These are phyloP conservation scores for Cassiopea xamachana DNA, from an alignment of 30 jellyfish, hydroid and myxozoan species.

Conservation along the genomic window DNA sequence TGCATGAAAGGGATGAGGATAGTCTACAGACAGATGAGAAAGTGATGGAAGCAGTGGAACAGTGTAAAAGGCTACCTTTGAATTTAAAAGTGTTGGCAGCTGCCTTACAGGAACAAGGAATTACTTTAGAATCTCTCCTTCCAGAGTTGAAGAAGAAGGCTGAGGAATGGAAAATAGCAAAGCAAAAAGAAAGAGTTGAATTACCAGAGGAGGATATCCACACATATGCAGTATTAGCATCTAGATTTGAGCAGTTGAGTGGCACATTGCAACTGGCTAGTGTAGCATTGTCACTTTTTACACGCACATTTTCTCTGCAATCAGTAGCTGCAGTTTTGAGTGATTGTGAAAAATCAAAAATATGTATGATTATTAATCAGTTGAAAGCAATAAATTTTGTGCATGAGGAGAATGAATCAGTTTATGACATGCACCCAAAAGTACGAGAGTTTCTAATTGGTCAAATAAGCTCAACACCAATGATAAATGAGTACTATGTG, in stretches of 20 bases:
- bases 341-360: not conserved
- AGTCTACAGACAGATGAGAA: not conserved
- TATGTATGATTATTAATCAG: slow-evolving; percentile 17
- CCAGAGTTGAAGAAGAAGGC: too few species aligned
- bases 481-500: slow-evolving; percentile 4
- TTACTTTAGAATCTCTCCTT: too few species aligned
- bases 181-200: slow-evolving; percentile 3
- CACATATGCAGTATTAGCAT: slow-evolving; percentile 48
- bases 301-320: slow-evolving; percentile 30
- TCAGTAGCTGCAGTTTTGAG: slow-evolving; percentile 20
- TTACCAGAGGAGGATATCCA: slow-evolving; percentile 27
- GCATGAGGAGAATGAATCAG: not conserved
- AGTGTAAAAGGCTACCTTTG: slow-evolving; percentile 33
- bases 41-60: slow-evolving; percentile 15
- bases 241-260: slow-evolving; percentile 37
- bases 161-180: too few species aligned
- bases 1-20: slow-evolving; percentile 7
- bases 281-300: slow-evolving; percentile 54
- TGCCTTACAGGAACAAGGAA: slow-evolving; percentile 56
- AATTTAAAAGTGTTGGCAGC: slow-evolving; percentile 35
- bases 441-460: slow-evolving; percentile 53
- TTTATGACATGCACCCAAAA: slow-evolving; percentile 65
- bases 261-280: slow-evolving; percentile 56
- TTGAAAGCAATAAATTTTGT: slow-evolving; percentile 24
- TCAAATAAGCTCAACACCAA: not conserved